Evolutionary conservation across 1,140 invertebrate genomes (phyloP), one percentile per base, ranked within the genome.

Genomic region (Olivierus martensii): DNA sequence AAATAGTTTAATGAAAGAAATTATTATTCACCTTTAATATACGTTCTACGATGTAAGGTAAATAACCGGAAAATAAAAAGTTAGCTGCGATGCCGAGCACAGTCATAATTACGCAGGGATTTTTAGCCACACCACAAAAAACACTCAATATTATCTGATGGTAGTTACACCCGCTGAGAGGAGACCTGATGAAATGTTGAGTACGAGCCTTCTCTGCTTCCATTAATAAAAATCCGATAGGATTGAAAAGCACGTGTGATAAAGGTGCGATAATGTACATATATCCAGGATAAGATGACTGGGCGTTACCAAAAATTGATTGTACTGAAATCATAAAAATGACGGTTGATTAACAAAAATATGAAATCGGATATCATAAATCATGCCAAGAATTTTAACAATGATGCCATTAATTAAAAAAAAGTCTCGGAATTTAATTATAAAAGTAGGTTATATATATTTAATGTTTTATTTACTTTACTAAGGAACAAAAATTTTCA

Each of bases 251-350:
- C 2, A 87, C 82, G 22, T 97, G 68, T 41, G 87, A 93, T 67
- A 96, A 88, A 2, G 92, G 92, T 18, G 90, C 89, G n/a, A 95
- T 80, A 9, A 97, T 70, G 68, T 96, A 97, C 11, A 97, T 71
- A 68, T 95, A 97, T 3, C 80, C 78, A 2, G 87, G 75, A 74
- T 89, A 95, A 62, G 93, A 86, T 3, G 88, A 87, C 72, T 95
- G 87, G 6, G 79, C 79, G 22, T 71, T 65, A 2, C 62, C 56
- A 62, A 78, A 80, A 22, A 80, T 60, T 4, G 77, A 75, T 42
- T 66, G 61, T 41, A 79, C 74, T 57, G 37, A 28, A 56, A 52
- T 18, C 3, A 18, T 34, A 44, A 28, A 28, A 28, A 6, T 28
- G 28, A 28, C 28, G 9, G 28, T 28, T 28, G 28, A 28, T 28